These are phyloP conservation scores for Harpagifer antarcticus DNA, from an alignment of 2,797 vertebrate genomes.

Conservation along the genomic window DNA sequence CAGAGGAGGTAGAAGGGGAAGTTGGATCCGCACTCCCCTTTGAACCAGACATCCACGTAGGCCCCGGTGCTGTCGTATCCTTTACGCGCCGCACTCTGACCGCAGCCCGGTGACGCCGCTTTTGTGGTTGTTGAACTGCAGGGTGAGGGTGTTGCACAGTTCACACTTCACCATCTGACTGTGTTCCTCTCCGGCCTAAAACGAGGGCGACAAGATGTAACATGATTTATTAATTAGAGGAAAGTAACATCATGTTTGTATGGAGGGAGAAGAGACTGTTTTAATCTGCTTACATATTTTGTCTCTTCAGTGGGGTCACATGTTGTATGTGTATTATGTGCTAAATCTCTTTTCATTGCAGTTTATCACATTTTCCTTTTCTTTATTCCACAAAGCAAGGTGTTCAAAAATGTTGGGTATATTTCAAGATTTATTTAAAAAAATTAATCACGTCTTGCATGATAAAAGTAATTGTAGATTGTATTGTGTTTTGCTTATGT, in stretches of 20 bases:
- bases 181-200: slow-evolving; percentile 83
- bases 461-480: not conserved
- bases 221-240: not conserved
- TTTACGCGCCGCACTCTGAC: slow-evolving; percentile 85
- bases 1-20: slow-evolving; percentile 89
- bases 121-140: slow-evolving; percentile 88
- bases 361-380: too few relatives aligned
- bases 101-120: slow-evolving; percentile 86
- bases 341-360: too few relatives aligned
- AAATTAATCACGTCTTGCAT: not conserved
- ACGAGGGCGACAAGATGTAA: not conserved
- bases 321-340: too few relatives aligned
- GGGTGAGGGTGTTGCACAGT: slow-evolving; percentile 86
- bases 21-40: slow-evolving; percentile 88
- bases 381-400: too few relatives aligned
- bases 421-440: too few relatives aligned
- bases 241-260: too few relatives aligned
- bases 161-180: slow-evolving; percentile 89
- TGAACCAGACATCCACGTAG: slow-evolving; percentile 89
- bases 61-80: slow-evolving; percentile 88
- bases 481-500: not conserved
- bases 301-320: too few relatives aligned
- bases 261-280: too few relatives aligned
- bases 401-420: too few relatives aligned
- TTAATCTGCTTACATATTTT: too few relatives aligned